Conservation (phyloP, 2,113 vertebrate genomes). For the Deroptyus accipitrinus region DNA sequence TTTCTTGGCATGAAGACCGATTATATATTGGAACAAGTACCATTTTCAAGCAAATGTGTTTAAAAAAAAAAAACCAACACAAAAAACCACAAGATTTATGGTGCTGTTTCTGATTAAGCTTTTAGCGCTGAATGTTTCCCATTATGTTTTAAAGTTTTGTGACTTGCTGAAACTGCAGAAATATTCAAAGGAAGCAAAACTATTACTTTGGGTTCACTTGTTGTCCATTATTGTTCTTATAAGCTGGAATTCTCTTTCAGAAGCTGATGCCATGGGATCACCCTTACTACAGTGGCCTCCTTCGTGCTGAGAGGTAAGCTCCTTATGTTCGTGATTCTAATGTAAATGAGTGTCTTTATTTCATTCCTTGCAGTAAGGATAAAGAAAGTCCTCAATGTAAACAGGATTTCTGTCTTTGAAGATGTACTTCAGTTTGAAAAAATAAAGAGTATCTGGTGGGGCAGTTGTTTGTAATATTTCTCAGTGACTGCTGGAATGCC, state of each 20-base stretch:
- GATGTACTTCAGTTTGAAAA: neutral
- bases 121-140: neutral
- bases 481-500: neutral
- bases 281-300: constrained; percentile 89
- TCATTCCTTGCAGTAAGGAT: neutral
- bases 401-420: constrained; percentile 31
- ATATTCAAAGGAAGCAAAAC: neutral
- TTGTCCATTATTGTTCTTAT: neutral
- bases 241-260: constrained; percentile 70
- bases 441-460: neutral
- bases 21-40: neutral
- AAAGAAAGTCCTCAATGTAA: neutral
- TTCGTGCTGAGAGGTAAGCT: constrained; percentile 92
- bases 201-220: neutral
- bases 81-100: neutral
- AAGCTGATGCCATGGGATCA: constrained; percentile 97
- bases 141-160: neutral
- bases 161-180: neutral
- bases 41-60: neutral
- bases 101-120: neutral
- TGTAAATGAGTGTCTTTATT: constrained; percentile 36
- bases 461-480: neutral
- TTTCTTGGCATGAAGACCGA: neutral
- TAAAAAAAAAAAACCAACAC: neutral
- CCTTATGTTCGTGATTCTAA: constrained; percentile 4